phyloP scores from a whole-genome alignment of 2,113 vertebrate genomes.

The Felis chaus region DNA sequence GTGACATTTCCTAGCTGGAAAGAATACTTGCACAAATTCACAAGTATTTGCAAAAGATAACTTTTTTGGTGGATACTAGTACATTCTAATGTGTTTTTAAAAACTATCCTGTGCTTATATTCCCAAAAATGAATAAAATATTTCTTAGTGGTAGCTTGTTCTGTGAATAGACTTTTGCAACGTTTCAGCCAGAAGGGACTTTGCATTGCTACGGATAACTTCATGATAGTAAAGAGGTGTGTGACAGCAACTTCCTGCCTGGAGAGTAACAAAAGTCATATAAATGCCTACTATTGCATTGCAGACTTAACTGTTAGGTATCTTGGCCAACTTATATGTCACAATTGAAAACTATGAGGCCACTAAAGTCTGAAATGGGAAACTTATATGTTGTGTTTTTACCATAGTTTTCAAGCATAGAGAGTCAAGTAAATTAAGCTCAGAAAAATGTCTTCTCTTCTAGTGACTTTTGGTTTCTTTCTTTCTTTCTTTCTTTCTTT shows the following conservation, averaged over 20 bases:
- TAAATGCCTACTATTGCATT: not conserved
- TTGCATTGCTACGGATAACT: conserved; percentile 28
- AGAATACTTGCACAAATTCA: conserved; percentile 79
- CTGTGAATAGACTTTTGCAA: conserved; percentile 55
- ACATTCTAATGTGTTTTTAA: conserved; percentile 78
- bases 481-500: not conserved
- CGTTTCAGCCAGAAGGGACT: conserved; percentile 37
- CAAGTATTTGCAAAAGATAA: conserved; percentile 75
- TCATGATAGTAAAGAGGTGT: not conserved
- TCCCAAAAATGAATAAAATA: conserved; percentile 74
- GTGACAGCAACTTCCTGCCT: not conserved
- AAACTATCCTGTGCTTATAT: conserved; percentile 65
- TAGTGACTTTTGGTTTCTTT: not conserved
- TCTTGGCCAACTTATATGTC: not conserved
- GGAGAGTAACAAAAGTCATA: not conserved
- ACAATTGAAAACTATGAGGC: not conserved
- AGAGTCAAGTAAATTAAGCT: not conserved
- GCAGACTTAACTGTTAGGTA: not conserved
- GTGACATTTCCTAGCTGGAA: conserved; percentile 83
- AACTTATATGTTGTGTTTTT: not conserved
- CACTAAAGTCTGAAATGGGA: not conserved
- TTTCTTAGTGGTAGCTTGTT: conserved; percentile 43
- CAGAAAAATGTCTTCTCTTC: not conserved
- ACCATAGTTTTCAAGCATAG: not conserved
- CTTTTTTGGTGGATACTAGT: conserved; percentile 73